Evolutionary conservation across 2,113 vertebrate genomes (phyloP).

Genomic region (Daphoenositta chrysoptera): DNA sequence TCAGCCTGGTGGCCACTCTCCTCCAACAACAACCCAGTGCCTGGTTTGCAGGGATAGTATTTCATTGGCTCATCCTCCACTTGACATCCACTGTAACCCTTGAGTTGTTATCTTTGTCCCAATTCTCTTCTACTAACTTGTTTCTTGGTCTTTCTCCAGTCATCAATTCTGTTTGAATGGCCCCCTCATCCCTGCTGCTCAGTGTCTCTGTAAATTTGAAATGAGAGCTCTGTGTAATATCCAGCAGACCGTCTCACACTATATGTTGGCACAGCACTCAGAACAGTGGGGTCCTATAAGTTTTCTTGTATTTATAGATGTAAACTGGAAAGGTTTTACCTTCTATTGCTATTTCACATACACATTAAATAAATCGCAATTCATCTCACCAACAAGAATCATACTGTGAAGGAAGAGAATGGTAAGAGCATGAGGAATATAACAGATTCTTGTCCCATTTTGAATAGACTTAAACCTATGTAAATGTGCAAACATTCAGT

Average conservation of each 20-base stretch:
- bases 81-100: background rate
- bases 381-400: background rate
- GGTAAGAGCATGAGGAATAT: background rate
- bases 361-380: background rate
- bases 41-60: background rate
- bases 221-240: background rate
- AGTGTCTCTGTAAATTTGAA: background rate
- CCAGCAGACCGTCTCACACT: background rate
- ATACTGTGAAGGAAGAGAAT: background rate
- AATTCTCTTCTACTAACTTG: background rate
- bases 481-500: background rate
- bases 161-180: background rate
- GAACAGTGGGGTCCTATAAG: background rate
- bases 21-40: background rate
- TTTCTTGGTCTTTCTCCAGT: background rate
- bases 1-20: background rate
- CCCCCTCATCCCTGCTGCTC: background rate
- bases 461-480: no score
- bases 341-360: background rate
- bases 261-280: background rate
- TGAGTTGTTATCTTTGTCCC: background rate
- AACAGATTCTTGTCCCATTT: background rate
- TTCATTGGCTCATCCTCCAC: background rate
- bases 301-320: background rate
- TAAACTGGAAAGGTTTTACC: background rate